Conservation (phyloP, 2,888 invertebrate species). For the Chloroclysta siterata region DNA sequence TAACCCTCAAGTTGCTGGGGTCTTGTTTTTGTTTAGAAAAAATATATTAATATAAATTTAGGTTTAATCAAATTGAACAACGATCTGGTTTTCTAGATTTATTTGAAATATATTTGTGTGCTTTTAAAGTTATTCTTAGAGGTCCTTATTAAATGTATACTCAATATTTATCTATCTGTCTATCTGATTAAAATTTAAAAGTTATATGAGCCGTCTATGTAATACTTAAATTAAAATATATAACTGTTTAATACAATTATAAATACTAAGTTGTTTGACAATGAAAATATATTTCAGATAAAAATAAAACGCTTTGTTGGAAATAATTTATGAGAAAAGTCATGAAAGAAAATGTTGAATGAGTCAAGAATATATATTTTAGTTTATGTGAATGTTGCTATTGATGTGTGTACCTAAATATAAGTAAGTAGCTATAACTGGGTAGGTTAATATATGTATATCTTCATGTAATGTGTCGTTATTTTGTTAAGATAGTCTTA, state of each 20-base stretch:
- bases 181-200: slow-evolving; percentile 9
- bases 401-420: slow-evolving; percentile 5
- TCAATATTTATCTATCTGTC: not conserved
- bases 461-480: not conserved
- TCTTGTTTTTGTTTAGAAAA: not conserved
- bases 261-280: slow-evolving; percentile 54
- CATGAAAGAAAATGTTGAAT: not conserved
- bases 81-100: slow-evolving; percentile 10
- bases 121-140: slow-evolving; percentile 32
- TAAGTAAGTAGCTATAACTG: not conserved
- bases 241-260: no score
- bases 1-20: slow-evolving; percentile 1
- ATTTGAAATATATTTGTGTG: slow-evolving; percentile 7
- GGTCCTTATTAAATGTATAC: slow-evolving; percentile 22
- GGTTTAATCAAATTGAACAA: slow-evolving; percentile 20
- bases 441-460: not conserved
- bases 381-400: slow-evolving; percentile 4
- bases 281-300: slow-evolving; percentile 67
- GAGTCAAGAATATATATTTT: slow-evolving; percentile 5
- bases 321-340: slow-evolving; percentile 1
- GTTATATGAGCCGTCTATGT: slow-evolving; percentile 31
- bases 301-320: slow-evolving; percentile 8
- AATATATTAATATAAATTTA: slow-evolving; percentile 2
- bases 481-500: not conserved
- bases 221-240: not conserved